Evolutionary conservation across 2,797 vertebrate genomes (phyloP).

Genomic region (Dendrocincla fuliginosa): DNA sequence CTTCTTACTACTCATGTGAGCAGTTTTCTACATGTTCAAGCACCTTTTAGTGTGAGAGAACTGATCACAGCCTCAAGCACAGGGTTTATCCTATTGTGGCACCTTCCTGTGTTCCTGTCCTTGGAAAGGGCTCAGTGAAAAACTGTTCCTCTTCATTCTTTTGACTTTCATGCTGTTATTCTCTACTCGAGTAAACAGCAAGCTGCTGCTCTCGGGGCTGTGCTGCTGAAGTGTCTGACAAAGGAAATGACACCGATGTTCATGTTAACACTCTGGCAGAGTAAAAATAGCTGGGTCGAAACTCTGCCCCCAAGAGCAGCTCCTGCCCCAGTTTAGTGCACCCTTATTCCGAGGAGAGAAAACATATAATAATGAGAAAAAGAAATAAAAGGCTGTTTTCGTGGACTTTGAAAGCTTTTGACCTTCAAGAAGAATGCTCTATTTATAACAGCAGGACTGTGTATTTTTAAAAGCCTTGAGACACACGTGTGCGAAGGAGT

Average conservation of each 20-base stretch:
- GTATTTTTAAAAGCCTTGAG: conserved; percentile 45
- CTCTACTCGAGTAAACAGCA: background rate
- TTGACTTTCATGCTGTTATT: background rate
- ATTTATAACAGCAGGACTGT: conserved; percentile 45
- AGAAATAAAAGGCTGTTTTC: conserved; percentile 5
- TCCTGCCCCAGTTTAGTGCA: background rate
- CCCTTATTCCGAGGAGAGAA: background rate
- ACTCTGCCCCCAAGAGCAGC: background rate
- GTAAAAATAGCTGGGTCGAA: background rate
- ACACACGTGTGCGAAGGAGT: conserved; percentile 28
- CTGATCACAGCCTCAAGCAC: background rate
- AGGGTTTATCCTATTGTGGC: accelerated
- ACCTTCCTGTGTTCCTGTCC: background rate
- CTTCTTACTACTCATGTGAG: background rate
- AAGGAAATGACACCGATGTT: background rate
- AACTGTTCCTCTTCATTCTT: background rate
- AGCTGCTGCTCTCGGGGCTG: background rate
- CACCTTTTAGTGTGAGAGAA: background rate
- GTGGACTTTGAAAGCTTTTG: background rate
- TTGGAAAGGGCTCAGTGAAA: background rate
- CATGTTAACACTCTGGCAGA: background rate
- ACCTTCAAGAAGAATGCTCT: conserved; percentile 31
- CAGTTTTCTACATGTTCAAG: background rate
- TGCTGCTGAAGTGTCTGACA: background rate
- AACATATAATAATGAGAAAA: background rate